These are phyloP conservation scores for Spatula clypeata DNA, from an alignment of 2,797 vertebrate species.

Conservation along the genomic window DNA sequence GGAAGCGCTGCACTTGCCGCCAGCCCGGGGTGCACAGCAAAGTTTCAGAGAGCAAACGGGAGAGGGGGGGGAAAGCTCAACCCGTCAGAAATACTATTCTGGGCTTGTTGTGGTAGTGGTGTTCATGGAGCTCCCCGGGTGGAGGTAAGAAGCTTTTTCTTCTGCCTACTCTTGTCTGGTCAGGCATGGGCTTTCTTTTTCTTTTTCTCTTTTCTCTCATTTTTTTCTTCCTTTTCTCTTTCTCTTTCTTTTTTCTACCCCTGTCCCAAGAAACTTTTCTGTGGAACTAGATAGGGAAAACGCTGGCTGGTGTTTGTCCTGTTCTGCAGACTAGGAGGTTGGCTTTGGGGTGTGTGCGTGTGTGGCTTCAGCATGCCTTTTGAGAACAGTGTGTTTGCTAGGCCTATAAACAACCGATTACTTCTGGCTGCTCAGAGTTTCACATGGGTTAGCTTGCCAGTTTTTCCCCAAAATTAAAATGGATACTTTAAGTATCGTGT, in stretches of 20 bases:
- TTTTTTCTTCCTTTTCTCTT: background rate
- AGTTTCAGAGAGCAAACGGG: background rate
- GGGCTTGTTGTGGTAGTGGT: background rate
- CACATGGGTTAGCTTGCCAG: background rate
- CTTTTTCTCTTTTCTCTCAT: background rate
- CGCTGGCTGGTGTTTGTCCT: background rate
- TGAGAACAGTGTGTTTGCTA: background rate
- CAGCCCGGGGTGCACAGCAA: background rate
- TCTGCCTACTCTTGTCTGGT: background rate
- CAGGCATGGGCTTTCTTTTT: background rate
- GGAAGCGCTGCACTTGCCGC: constrained; percentile 10
- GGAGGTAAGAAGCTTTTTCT: constrained; percentile 27
- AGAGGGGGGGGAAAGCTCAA: fast-evolving
- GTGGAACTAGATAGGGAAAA: background rate
- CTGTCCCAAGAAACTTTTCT: background rate
- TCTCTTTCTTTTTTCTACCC: background rate
- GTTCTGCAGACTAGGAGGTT: background rate
- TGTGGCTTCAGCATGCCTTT: background rate
- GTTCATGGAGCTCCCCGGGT: constrained; percentile 30
- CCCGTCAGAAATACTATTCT: fast-evolving
- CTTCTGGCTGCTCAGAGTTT: background rate
- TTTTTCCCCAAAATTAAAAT: background rate
- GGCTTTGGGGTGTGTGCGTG: background rate
- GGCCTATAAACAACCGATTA: background rate
- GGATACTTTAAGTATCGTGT: background rate